Evolutionary conservation across 2,797 vertebrate species (phyloP).

Genomic region (Schizopygopsis malacanthus): DNA sequence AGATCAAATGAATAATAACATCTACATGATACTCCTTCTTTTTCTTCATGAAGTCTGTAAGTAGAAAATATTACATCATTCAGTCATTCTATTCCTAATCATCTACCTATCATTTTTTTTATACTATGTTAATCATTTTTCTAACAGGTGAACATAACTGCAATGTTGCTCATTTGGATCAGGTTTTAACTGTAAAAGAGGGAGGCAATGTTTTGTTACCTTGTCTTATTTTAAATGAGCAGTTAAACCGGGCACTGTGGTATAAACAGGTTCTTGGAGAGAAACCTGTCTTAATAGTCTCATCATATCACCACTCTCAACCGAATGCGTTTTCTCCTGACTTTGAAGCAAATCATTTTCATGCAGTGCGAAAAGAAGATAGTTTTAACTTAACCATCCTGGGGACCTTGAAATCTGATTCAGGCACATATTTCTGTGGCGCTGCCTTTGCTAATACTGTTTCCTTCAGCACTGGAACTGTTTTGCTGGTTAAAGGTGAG

Average conservation of each 20-base stretch:
- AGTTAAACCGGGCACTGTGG: conserved; percentile 34
- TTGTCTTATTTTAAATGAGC: conserved; percentile 14
- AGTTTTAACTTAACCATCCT: conserved; percentile 36
- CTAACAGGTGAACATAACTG: conserved; percentile 26
- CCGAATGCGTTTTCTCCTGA: neutral
- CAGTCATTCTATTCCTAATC: neutral
- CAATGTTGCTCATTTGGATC: conserved; percentile 6
- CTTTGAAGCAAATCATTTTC: conserved; percentile 8
- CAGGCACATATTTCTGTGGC: conserved; percentile 29
- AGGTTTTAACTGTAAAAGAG: conserved; percentile 1
- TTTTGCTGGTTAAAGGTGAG: conserved; percentile 47
- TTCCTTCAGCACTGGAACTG: conserved; percentile 14
- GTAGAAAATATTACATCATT: neutral
- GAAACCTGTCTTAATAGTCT: conserved; percentile 16
- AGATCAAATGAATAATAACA: conserved; percentile 5
- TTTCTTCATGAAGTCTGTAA: conserved; percentile 39
- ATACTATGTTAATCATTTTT: neutral
- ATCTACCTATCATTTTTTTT: neutral
- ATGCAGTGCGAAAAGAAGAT: neutral
- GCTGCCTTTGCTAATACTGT: conserved; percentile 6
- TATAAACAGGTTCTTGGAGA: conserved; percentile 36
- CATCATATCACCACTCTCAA: conserved; percentile 23
- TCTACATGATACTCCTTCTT: conserved; percentile 2
- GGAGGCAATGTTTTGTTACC: conserved; percentile 13
- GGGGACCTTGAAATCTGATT: conserved; percentile 6